phyloP scores from a whole-genome alignment of 2,797 vertebrate genomes.

The Coranthus polyacanthus region DNA sequence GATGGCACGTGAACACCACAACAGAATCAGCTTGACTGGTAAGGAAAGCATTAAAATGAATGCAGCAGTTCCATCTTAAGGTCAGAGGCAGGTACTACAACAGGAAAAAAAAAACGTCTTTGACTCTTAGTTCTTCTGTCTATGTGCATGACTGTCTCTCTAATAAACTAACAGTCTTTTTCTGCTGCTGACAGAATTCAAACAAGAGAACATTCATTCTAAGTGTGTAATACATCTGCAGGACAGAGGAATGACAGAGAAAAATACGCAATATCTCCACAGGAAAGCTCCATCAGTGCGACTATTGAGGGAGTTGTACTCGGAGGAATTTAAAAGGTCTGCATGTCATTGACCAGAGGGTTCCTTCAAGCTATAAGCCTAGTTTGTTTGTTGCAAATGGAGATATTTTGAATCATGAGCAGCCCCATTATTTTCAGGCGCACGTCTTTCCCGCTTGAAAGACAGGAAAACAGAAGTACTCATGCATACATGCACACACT shows the following conservation, averaged over 20 bases:
- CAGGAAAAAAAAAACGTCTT: constrained; percentile 24
- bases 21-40: neutral
- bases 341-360: constrained; percentile 85
- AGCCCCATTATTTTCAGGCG: constrained; percentile 38
- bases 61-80: constrained; percentile 86
- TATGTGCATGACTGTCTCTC: constrained; percentile 18
- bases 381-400: constrained; percentile 70
- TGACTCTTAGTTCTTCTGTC: constrained; percentile 5
- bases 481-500: constrained; percentile 25
- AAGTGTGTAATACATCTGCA: constrained; percentile 40
- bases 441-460: constrained; percentile 23
- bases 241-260: constrained; percentile 44
- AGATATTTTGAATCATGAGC: constrained; percentile 48
- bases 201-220: constrained; percentile 66
- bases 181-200: constrained; percentile 35
- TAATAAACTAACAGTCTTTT: constrained; percentile 27
- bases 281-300: constrained; percentile 63
- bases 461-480: constrained; percentile 35
- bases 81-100: constrained; percentile 74
- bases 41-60: constrained; percentile 71
- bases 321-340: constrained; percentile 81
- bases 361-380: constrained; percentile 65
- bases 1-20: constrained; percentile 14
- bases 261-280: constrained; percentile 58
- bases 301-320: constrained; percentile 76